Base-by-base conservation (phyloP, 1,140 invertebrate species). In the Bombus impatiens region DNA sequence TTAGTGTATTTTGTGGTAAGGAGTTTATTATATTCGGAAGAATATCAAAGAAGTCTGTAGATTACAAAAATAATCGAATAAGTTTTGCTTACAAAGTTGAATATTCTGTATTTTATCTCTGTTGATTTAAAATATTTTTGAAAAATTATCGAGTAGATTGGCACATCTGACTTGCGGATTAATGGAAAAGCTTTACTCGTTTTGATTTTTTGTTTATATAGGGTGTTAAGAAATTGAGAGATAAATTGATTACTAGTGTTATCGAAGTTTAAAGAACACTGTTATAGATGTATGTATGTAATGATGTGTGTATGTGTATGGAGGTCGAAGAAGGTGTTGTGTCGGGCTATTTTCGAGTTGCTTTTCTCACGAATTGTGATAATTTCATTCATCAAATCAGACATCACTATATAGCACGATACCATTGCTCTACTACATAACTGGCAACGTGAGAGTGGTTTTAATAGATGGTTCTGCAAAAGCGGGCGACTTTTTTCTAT, bases 401-500 rank as follows among this genome's bases (percentile, higher is more conserved):
- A 89, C 88, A 89, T 83, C 76, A 89, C 84, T 89, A 86, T 81
- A 89, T 78, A 89, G 76, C 87, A 86, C 79, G 87, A 79, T 77
- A 89, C 74, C 65, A 86, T 89, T 89, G 88, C 87, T 89, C 87
- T 89, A 89, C 87, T 89, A 89, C 84, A 72, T 83, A 82, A 89
- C 88, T 89, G 88, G 87, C 87, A 89, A 78, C 79, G 84, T 89
- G 85, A 86, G 62, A 68, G 84, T 81, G 57, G 44, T 88, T 74
- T 86, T n/a, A 62, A 62, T 84, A 82, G 62, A 75, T 85, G 85
- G 68, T 77, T 78, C 79, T 77, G 71, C 88, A 74, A 79, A 88
- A 86, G 84, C 80, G 84, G 84, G 76, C 67, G 80, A 78, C 42
- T 86, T 59, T 53, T 28, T 40, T 59, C 81, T 88, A 74, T 78